Percentiles rank a stretch among this genome's conserved stretches.
Evolutionary conservation across 35 echinoderm and acorn worm genomes (phyloP).

Genomic region (Apostichopus japonicus): DNA sequence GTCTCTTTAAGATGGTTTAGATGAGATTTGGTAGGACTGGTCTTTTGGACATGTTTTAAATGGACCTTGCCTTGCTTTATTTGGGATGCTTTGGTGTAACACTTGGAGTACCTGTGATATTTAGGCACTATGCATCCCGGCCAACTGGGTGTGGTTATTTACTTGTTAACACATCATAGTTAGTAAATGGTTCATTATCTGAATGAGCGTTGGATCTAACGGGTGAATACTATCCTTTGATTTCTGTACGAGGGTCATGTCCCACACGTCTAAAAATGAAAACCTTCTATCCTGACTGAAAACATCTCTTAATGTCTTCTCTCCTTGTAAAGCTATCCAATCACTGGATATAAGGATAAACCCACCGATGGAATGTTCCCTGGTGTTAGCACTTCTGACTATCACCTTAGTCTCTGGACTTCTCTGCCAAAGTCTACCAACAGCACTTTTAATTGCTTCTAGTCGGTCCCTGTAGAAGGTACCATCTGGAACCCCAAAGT

Average conservation of each 20-base stretch:
- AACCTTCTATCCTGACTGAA: constrained; percentile 7
- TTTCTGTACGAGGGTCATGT: background rate
- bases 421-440: background rate
- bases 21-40: no score
- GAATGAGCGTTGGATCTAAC: background rate
- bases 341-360: constrained; percentile 28
- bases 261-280: constrained; percentile 3
- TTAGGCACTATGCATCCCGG: no score
- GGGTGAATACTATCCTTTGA: constrained; percentile 2
- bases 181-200: constrained; percentile 5
- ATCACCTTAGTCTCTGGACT: constrained; percentile 8
- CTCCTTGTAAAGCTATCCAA: constrained; percentile 17
- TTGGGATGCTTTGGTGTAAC: no score
- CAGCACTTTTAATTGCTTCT: background rate
- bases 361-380: constrained; percentile 11
- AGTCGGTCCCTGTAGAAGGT: constrained; percentile 21
- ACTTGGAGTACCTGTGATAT: no score
- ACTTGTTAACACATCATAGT: background rate
- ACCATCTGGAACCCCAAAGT: constrained; percentile 9
- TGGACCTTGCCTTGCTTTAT: no score
- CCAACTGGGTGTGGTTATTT: no score
- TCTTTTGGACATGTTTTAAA: no score
- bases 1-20: no score
- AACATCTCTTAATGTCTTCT: background rate
- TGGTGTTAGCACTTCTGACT: constrained; percentile 27